Evolutionary conservation across 2,113 vertebrate genomes (phyloP).

Genomic region (Lycaon pictus): DNA sequence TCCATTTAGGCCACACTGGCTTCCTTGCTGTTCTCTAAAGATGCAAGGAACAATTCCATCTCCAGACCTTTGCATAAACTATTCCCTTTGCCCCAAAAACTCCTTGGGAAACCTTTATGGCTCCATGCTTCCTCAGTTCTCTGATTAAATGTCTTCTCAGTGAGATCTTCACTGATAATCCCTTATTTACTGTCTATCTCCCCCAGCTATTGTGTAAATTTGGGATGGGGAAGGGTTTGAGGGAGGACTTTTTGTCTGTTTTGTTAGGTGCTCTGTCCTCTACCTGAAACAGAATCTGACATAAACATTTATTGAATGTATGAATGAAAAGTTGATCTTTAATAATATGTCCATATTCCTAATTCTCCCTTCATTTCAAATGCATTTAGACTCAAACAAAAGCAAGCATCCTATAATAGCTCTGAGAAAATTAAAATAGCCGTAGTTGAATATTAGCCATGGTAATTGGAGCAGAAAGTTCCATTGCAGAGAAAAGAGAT

Average conservation of each 20-base stretch:
- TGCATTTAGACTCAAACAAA: constrained; percentile 60
- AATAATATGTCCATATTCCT: neutral
- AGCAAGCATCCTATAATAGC: constrained; percentile 25
- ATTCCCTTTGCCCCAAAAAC: neutral
- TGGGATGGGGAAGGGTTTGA: neutral
- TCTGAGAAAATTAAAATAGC: constrained; percentile 62
- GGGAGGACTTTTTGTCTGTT: neutral
- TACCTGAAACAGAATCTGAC: constrained; percentile 30
- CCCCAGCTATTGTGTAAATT: neutral
- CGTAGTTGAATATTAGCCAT: constrained; percentile 68
- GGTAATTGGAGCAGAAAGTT: constrained; percentile 75
- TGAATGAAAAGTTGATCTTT: constrained; percentile 50
- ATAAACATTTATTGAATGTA: neutral
- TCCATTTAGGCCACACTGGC: neutral
- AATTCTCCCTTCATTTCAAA: constrained; percentile 21
- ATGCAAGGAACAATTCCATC: neutral
- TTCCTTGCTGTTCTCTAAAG: neutral
- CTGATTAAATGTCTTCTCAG: neutral
- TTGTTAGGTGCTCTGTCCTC: neutral
- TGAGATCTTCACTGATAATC: neutral
- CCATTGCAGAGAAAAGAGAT: constrained; percentile 49
- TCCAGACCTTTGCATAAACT: neutral
- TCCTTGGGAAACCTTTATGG: neutral
- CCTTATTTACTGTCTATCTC: neutral
- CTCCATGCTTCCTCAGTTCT: neutral